These are phyloP conservation scores for Microtus pennsylvanicus DNA, from an alignment of 2,113 vertebrate species.

Conservation along the genomic window DNA sequence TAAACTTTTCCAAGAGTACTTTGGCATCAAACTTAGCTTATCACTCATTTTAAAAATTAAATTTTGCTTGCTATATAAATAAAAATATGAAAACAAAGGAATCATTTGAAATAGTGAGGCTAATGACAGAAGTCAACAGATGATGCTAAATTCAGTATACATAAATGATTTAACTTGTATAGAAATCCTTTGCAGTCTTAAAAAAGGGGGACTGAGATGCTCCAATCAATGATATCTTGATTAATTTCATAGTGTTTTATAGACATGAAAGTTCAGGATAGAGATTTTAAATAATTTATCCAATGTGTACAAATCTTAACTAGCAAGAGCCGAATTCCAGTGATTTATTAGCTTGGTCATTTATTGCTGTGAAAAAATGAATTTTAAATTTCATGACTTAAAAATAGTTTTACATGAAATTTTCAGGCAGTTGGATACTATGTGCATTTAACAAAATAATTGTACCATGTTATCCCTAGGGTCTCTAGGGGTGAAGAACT, in stretches of 20 bases:
- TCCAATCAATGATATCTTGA: background rate
- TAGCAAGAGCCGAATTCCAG: background rate
- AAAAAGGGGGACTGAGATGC: background rate
- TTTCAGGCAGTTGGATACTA: background rate
- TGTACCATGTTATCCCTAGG: background rate
- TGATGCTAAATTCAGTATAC: background rate
- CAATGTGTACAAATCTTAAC: background rate
- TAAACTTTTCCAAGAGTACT: background rate
- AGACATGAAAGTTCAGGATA: background rate
- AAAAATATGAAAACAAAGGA: background rate
- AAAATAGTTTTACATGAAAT: background rate
- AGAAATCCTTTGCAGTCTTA: background rate
- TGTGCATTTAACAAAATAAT: background rate
- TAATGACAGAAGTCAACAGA: constrained; percentile 25
- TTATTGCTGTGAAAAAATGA: background rate
- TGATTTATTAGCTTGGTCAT: background rate
- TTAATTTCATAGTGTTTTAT: background rate
- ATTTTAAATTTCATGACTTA: background rate
- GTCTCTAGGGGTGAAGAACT: background rate
- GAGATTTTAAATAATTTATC: constrained; percentile 14
- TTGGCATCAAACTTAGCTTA: constrained; percentile 2
- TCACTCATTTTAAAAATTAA: constrained; percentile 15
- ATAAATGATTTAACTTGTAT: background rate
- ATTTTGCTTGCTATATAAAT: background rate
- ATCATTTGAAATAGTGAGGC: constrained; percentile 47